Evolutionary conservation across 2,797 vertebrate species (phyloP).

Genomic region (Poeciliopsis paucimaculata): DNA sequence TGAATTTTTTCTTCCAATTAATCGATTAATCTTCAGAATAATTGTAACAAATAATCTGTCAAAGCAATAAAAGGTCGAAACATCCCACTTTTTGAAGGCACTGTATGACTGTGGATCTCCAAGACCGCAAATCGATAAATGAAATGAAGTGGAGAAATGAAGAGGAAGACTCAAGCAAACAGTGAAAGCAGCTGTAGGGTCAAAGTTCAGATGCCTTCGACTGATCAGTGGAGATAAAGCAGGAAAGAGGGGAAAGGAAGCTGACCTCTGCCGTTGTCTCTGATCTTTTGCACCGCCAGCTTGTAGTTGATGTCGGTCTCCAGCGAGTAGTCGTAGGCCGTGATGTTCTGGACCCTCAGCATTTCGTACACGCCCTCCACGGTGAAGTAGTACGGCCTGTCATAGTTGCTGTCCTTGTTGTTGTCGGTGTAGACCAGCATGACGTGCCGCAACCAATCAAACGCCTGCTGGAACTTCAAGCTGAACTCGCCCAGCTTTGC

Average conservation of each 20-base stretch:
- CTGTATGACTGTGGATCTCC: background rate
- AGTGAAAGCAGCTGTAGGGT: background rate
- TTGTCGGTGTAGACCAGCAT: slow-evolving; percentile 84
- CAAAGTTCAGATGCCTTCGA: background rate
- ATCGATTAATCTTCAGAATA: background rate
- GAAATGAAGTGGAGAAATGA: slow-evolving; percentile 1
- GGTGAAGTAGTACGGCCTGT: slow-evolving; percentile 85
- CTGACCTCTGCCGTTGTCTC: slow-evolving; percentile 75
- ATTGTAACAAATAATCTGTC: background rate
- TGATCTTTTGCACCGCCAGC: slow-evolving; percentile 78
- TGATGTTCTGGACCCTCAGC: slow-evolving; percentile 78
- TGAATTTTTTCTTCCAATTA: background rate
- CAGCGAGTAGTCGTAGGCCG: slow-evolving; percentile 71
- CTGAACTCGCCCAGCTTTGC: slow-evolving; percentile 87
- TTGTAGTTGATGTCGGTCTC: slow-evolving; percentile 71
- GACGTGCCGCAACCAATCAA: slow-evolving; percentile 82
- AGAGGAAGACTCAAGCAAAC: background rate
- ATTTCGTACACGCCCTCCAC: slow-evolving; percentile 84
- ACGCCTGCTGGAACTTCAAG: slow-evolving; percentile 79
- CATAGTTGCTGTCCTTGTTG: slow-evolving; percentile 73
- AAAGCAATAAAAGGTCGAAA: background rate
- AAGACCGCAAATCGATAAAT: background rate
- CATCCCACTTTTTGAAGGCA: background rate
- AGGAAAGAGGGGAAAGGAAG: background rate
- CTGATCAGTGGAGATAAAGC: background rate